Base-by-base conservation (phyloP, 2,888 invertebrate species). In the Macaria notata region DNA sequence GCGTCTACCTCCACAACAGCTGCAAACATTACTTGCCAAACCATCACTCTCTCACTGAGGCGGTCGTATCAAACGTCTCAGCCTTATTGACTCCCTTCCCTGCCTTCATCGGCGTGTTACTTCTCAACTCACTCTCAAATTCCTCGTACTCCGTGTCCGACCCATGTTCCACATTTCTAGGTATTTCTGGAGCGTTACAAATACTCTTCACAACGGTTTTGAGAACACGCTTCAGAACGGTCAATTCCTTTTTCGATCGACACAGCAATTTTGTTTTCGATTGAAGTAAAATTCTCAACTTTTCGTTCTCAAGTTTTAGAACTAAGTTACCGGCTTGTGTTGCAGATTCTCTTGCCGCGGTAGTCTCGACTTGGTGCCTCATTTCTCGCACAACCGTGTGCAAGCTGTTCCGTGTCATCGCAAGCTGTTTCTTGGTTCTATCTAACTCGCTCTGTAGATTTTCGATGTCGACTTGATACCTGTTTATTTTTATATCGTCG, bases 281-380 rank as follows among this genome's bases (percentile, higher is more conserved):
- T 4, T 78, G 75, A n/a, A 88, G 63, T 9, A 81, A 54, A 19
- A 76, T 70, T 56, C 72, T 81, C 29, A 88, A 65, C 70, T 87
- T 90, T 59, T 86, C 84, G 49, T 87, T 88, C 52, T 90, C 89
- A 43, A 90, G 63, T 61, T 79, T 80, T 52, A 87, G 61, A 6
- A 63, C 56, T 48, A 85, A 52, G 66, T 76, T 81, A 44, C 73
- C 77, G 4, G 75, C 70, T 53, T 78, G 80, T 44, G 68, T 70
- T 39, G 82, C 81, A 30, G 78, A 49, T 61, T 88, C 88, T 30
- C 78, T 68, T 29, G 76, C 69, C 64, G 74, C 79, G 0, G 78
- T 76, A 4, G 55, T 54, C 3, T 83, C 79, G 62, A 86, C 61
- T 67, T 86, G 85, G 56, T 78, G 83, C 58, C 76, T 81, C 70